Conservation (phyloP, 2,888 invertebrate species). For the Frankliniella fusca region DNA sequence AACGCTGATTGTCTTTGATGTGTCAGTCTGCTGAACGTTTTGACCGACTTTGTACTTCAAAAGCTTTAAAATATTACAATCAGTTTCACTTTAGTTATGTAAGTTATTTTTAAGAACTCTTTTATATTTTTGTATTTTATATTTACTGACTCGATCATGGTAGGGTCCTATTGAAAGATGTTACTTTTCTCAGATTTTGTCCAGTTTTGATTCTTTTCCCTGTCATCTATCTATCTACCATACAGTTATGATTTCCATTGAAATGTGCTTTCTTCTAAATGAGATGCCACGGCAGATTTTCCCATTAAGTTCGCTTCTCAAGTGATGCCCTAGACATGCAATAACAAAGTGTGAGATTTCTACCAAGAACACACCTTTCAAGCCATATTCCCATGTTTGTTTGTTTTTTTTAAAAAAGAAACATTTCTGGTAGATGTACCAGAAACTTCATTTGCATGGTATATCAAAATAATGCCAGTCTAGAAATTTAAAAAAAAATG, state of each 20-base stretch:
- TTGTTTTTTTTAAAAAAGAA: too few species aligned
- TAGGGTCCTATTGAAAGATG: not conserved
- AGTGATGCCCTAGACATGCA: too few species aligned
- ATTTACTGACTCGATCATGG: not conserved
- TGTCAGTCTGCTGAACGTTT: not conserved
- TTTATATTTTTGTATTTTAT: slow-evolving; percentile 18
- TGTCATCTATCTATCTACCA: not conserved
- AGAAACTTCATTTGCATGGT: not conserved
- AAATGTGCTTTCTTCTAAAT: too few species aligned
- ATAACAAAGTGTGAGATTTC: too few species aligned
- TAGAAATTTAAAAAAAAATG: not conserved
- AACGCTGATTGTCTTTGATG: not conserved
- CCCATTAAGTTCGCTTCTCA: too few species aligned
- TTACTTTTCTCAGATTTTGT: not conserved
- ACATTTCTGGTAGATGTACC: too few species aligned
- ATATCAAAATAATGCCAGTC: not conserved
- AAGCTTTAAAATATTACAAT: not conserved
- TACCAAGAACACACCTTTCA: too few species aligned
- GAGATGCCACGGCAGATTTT: too few species aligned
- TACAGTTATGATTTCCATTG: not conserved
- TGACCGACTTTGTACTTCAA: not conserved
- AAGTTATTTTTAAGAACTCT: not conserved
- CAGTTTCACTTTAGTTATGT: not conserved
- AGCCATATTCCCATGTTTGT: too few species aligned
- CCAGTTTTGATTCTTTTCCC: not conserved